A percentile compares a stretch with the other conserved stretches of the same genome.
Conservation (phyloP, 1,140 invertebrate species). For the Aporrectodea caliginosa region DNA sequence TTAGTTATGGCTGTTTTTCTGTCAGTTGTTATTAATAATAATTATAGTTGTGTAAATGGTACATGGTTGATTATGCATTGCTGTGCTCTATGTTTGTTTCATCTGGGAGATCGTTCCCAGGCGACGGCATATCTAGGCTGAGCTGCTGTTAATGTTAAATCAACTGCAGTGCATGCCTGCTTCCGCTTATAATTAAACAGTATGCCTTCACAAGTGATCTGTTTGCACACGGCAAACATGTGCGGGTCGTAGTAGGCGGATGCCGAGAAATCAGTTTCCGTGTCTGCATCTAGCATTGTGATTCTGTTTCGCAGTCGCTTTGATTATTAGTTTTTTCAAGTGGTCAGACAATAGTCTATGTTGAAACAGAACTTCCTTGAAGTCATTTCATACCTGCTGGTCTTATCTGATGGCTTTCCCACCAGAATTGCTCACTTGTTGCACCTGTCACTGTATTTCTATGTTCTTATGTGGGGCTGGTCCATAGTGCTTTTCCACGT, state of each 20-base stretch:
- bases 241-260: too few relatives aligned
- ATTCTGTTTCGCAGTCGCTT: neutral
- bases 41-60: too few relatives aligned
- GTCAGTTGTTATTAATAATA: too few relatives aligned
- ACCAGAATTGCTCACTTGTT: neutral
- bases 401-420: neutral
- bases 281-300: too few relatives aligned
- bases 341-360: neutral
- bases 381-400: neutral
- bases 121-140: neutral
- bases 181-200: neutral
- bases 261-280: too few relatives aligned
- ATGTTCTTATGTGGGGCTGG: too few relatives aligned
- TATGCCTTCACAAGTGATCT: neutral
- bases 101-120: neutral
- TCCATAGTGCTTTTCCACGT: too few relatives aligned
- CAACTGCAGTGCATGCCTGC: too few relatives aligned
- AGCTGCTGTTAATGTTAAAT: neutral
- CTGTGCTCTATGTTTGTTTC: neutral
- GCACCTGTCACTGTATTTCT: neutral
- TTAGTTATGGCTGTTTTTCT: too few relatives aligned
- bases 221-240: neutral
- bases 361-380: neutral
- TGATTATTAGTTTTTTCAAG: neutral
- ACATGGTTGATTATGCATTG: too few relatives aligned